Conservation (phyloP, 1,140 invertebrate genomes). For the Lucilia sericata region DNA sequence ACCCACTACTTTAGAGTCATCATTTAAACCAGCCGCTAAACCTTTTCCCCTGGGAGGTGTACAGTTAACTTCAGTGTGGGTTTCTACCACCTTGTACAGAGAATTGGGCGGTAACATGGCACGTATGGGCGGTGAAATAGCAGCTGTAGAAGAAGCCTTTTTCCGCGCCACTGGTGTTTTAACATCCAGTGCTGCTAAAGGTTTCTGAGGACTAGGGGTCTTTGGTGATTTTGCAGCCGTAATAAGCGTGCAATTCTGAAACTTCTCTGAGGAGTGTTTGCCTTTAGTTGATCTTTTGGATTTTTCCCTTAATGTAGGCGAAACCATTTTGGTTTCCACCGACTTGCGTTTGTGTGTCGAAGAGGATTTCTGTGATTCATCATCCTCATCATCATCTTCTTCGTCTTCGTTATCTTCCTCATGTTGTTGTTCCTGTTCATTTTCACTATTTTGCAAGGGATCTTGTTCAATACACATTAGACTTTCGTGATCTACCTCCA, state of each 20-base stretch:
- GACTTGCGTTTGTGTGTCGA: constrained; percentile 46
- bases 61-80: constrained; percentile 51
- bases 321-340: constrained; percentile 37
- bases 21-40: constrained; percentile 43
- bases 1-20: constrained; percentile 48
- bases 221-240: constrained; percentile 49
- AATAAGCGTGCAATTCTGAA: constrained; percentile 52
- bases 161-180: constrained; percentile 24
- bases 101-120: constrained; percentile 63
- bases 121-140: constrained; percentile 59
- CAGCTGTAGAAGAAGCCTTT: constrained; percentile 53
- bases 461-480: constrained; percentile 27
- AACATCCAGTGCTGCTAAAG: constrained; percentile 33
- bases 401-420: constrained; percentile 6
- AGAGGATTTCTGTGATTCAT: constrained; percentile 49
- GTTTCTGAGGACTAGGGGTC: constrained; percentile 45
- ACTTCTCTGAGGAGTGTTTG: constrained; percentile 64
- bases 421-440: not conserved
- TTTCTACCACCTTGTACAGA: constrained; percentile 62
- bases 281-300: constrained; percentile 63
- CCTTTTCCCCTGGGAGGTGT: constrained; percentile 52
- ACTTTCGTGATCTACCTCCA: constrained; percentile 60
- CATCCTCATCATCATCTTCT: not conserved
- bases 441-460: constrained; percentile 44
- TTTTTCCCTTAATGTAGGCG: constrained; percentile 60